Evolutionary conservation across 2,888 invertebrate species (phyloP).

Genomic region (Nemurella pictetii): DNA sequence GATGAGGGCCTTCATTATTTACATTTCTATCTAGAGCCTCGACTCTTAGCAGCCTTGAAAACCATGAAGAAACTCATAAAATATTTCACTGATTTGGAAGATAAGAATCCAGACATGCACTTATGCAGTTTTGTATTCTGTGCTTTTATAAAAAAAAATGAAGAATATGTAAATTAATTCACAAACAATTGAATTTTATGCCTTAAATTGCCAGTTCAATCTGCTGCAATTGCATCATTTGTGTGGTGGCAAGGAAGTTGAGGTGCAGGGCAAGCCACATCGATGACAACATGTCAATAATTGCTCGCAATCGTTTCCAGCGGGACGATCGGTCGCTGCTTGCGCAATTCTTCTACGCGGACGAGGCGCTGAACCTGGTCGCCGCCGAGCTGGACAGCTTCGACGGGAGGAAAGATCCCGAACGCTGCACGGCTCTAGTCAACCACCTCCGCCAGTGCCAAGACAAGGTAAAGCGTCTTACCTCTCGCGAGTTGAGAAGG

Average conservation of each 20-base stretch:
- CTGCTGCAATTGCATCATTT: no score
- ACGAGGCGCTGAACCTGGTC: slow-evolving; percentile 92
- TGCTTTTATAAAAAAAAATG: no score
- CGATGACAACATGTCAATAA: neutral
- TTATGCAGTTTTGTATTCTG: neutral
- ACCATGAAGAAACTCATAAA: neutral
- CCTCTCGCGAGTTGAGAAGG: no score
- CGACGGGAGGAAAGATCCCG: slow-evolving; percentile 98
- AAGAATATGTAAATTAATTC: no score
- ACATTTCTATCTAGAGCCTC: neutral
- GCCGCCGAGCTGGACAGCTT: slow-evolving; percentile 98
- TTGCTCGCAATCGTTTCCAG: slow-evolving; percentile 58
- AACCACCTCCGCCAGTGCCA: slow-evolving; percentile 93
- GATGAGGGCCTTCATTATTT: neutral
- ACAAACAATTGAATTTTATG: no score
- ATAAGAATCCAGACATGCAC: neutral
- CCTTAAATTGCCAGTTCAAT: neutral
- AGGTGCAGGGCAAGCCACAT: neutral
- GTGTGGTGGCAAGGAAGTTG: neutral
- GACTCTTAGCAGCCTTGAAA: neutral
- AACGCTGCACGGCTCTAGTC: slow-evolving; percentile 92
- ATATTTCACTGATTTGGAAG: neutral
- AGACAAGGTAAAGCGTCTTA: slow-evolving; percentile 64
- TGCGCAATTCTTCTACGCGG: slow-evolving; percentile 97
- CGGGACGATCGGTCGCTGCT: slow-evolving; percentile 90